phyloP scores from a whole-genome alignment of 2,888 invertebrate species.

The Mimumesa dahlbomi region DNA sequence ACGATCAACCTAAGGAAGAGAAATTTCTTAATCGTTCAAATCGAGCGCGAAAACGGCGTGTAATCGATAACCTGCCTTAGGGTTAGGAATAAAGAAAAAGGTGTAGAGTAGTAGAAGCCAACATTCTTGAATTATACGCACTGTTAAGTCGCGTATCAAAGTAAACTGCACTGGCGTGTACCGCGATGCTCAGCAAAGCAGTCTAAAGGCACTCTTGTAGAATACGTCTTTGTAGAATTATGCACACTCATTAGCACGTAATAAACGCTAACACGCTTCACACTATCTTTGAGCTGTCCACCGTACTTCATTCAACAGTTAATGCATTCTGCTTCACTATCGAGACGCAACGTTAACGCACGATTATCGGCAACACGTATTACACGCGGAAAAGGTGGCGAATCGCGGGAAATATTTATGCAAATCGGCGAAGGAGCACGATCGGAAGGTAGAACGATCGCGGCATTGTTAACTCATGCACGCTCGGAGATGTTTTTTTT shows the following conservation, averaged over 20 bases:
- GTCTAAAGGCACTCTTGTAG: slow-evolving; percentile 45
- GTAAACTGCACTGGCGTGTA: slow-evolving; percentile 44
- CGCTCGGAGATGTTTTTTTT: no score
- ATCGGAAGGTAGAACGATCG: background rate
- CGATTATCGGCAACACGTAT: slow-evolving; percentile 23
- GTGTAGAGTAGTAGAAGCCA: slow-evolving; percentile 28
- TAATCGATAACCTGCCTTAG: slow-evolving; percentile 16
- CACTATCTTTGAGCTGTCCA: slow-evolving; percentile 50
- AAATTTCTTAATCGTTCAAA: slow-evolving; percentile 14
- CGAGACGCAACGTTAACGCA: slow-evolving; percentile 18
- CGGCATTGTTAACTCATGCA: background rate
- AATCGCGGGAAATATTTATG: slow-evolving; percentile 7
- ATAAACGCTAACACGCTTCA: slow-evolving; percentile 53
- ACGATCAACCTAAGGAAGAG: slow-evolving; percentile 1
- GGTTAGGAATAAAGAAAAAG: slow-evolving; percentile 40
- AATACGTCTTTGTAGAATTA: slow-evolving; percentile 59
- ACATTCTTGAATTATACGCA: slow-evolving; percentile 56
- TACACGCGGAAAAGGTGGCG: slow-evolving; percentile 9
- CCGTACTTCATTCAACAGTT: slow-evolving; percentile 55
- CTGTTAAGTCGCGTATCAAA: slow-evolving; percentile 52
- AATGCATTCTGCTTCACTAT: slow-evolving; percentile 43
- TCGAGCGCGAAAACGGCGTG: slow-evolving; percentile 11
- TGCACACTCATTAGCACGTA: slow-evolving; percentile 62
- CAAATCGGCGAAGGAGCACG: background rate
- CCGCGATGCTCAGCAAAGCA: slow-evolving; percentile 36